A percentile compares a stretch with the other conserved stretches of the same genome.
phyloP scores from a whole-genome alignment of 1,140 invertebrate genomes.

The Zelostemma sp. region DNA sequence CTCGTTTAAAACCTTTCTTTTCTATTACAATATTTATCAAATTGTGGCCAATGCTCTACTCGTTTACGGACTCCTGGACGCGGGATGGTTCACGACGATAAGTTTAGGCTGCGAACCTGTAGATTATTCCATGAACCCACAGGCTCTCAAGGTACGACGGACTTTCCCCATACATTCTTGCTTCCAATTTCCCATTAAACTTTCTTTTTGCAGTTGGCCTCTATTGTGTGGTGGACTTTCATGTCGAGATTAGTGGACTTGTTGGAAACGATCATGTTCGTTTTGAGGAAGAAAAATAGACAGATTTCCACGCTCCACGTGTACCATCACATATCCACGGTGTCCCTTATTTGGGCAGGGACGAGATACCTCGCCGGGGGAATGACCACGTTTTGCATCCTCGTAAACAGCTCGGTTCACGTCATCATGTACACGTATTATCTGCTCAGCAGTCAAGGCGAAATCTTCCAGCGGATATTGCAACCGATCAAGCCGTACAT shows the following conservation, averaged over 20 bases:
- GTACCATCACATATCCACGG: constrained; percentile 79
- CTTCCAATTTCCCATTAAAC: neutral
- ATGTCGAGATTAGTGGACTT: constrained; percentile 49
- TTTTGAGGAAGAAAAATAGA: constrained; percentile 80
- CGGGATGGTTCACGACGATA: constrained; percentile 51
- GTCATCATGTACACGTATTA: constrained; percentile 63
- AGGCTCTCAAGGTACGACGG: constrained; percentile 49
- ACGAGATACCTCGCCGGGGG: constrained; percentile 65
- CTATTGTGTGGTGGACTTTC: constrained; percentile 32
- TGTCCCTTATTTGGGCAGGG: constrained; percentile 72
- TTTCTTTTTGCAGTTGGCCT: constrained; percentile 28
- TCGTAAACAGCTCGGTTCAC: constrained; percentile 53
- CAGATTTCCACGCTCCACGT: constrained; percentile 83
- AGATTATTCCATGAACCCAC: constrained; percentile 42
- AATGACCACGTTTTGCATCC: constrained; percentile 49
- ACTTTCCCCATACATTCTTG: constrained; percentile 5
- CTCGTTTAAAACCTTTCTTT: constrained; percentile 71
- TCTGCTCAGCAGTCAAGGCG: constrained; percentile 35
- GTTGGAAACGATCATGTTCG: constrained; percentile 76
- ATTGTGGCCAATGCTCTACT: constrained; percentile 69
- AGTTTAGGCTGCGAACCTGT: constrained; percentile 47
- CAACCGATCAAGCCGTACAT: constrained; percentile 53
- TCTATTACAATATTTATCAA: constrained; percentile 75
- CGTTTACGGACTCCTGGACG: constrained; percentile 61
- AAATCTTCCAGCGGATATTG: constrained; percentile 20